Percentiles rank a stretch among this genome's conserved stretches.
Evolutionary conservation across 2,888 invertebrate species (phyloP).

Genomic region (Dasysyrphus tricinctus): DNA sequence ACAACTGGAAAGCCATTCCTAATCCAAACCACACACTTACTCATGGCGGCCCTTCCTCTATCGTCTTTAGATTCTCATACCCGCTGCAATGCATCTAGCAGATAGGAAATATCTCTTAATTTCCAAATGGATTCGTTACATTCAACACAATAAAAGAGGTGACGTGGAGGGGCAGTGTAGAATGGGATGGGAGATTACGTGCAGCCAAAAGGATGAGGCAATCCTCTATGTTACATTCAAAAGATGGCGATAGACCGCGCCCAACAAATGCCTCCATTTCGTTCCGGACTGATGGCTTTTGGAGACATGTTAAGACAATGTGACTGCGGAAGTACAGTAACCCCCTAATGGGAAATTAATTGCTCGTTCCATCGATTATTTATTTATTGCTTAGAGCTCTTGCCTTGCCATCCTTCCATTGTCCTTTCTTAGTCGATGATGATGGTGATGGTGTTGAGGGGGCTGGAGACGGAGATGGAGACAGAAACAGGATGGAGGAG

Average conservation of each 20-base stretch:
- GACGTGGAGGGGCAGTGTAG: slow-evolving; percentile 36
- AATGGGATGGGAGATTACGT: slow-evolving; percentile 13
- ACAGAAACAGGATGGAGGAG: slow-evolving; percentile 2
- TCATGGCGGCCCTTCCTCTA: slow-evolving; percentile 39
- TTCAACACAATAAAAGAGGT: slow-evolving; percentile 74
- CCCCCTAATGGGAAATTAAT: slow-evolving; percentile 77
- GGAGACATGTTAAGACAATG: slow-evolving; percentile 75
- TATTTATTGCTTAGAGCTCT: slow-evolving; percentile 76
- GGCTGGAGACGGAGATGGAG: slow-evolving; percentile 4
- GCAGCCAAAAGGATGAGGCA: slow-evolving; percentile 58
- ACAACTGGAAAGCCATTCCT: slow-evolving; percentile 69
- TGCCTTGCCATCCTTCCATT: slow-evolving; percentile 37
- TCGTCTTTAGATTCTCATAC: slow-evolving; percentile 14
- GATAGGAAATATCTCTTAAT: slow-evolving; percentile 76
- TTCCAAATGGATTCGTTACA: slow-evolving; percentile 75
- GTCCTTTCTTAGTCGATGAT: slow-evolving; percentile 4
- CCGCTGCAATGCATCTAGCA: slow-evolving; percentile 56
- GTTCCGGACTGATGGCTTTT: slow-evolving; percentile 75
- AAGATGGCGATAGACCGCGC: slow-evolving; percentile 73
- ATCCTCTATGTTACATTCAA: slow-evolving; percentile 52
- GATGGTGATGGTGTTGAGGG: background rate
- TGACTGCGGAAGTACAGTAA: slow-evolving; percentile 73
- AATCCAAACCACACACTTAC: slow-evolving; percentile 72
- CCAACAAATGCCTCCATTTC: slow-evolving; percentile 75
- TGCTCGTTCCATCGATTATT: slow-evolving; percentile 77